Percentiles rank a stretch among this genome's conserved stretches.
Evolutionary conservation across 2,113 vertebrate genomes (phyloP).

Genomic region (Phaetusa simplex): DNA sequence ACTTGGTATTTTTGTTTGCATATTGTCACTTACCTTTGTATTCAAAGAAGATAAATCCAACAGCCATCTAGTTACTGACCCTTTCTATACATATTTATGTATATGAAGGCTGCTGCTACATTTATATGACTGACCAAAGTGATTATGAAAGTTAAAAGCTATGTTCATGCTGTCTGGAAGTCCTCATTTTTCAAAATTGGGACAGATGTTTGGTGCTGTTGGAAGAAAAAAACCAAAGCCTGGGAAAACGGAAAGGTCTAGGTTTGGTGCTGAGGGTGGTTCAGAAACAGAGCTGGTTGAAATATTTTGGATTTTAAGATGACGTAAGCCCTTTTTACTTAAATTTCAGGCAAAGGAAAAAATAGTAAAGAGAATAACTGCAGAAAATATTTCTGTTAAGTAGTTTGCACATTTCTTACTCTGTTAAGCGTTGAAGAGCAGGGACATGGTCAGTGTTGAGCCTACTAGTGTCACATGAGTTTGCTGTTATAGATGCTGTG

Average conservation of each 20-base stretch:
- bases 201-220: background rate
- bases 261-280: background rate
- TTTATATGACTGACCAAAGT: background rate
- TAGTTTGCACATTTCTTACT: background rate
- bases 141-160: background rate
- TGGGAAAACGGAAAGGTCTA: background rate
- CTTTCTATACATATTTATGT: background rate
- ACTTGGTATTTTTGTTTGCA: background rate
- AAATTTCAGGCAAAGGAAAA: background rate
- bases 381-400: background rate
- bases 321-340: background rate
- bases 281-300: background rate
- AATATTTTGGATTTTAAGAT: background rate
- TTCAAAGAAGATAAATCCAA: constrained; percentile 11
- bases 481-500: background rate
- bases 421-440: background rate
- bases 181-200: background rate
- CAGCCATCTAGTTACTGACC: background rate
- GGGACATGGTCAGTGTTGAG: background rate
- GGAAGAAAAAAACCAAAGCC: background rate
- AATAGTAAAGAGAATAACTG: background rate
- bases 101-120: background rate
- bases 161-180: background rate
- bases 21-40: constrained; percentile 30
- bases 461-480: background rate